These are phyloP conservation scores for Dinocampus coccinellae DNA, from an alignment of 2,888 invertebrate species.

Conservation along the genomic window DNA sequence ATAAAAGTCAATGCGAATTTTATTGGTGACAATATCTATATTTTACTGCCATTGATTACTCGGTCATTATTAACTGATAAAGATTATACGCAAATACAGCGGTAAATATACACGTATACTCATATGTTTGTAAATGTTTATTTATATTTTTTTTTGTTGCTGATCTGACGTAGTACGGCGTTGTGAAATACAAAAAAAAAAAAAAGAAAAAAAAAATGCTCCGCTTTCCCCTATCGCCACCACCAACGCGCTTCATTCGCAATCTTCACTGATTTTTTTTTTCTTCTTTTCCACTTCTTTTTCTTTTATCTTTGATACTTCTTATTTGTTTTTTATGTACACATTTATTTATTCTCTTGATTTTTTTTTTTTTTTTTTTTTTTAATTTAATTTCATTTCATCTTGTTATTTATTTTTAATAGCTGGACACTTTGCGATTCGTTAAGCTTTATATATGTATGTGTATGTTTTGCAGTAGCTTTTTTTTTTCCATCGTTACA, in stretches of 20 bases:
- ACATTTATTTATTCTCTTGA: neutral
- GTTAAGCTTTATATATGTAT: conserved; percentile 46
- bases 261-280: too few species aligned
- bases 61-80: conserved; percentile 57
- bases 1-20: conserved; percentile 20
- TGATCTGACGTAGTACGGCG: conserved; percentile 26
- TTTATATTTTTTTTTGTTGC: neutral
- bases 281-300: too few species aligned
- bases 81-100: conserved; percentile 31
- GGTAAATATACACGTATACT: neutral
- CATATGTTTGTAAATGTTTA: neutral
- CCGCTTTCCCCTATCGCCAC: conserved; percentile 44
- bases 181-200: conserved; percentile 45
- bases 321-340: neutral
- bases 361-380: conserved; percentile 22
- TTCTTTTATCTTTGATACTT: too few species aligned
- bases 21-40: conserved; percentile 13
- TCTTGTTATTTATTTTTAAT: conserved; percentile 51
- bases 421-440: conserved; percentile 58
- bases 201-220: conserved; percentile 45
- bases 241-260: conserved; percentile 37
- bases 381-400: conserved; percentile 3
- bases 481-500: neutral
- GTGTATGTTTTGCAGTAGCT: conserved; percentile 40
- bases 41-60: conserved; percentile 42